Percentiles rank a stretch among this genome's conserved stretches.
Evolutionary conservation across 2,888 invertebrate genomes (phyloP).

Genomic region (Chymomyza procnemis): DNA sequence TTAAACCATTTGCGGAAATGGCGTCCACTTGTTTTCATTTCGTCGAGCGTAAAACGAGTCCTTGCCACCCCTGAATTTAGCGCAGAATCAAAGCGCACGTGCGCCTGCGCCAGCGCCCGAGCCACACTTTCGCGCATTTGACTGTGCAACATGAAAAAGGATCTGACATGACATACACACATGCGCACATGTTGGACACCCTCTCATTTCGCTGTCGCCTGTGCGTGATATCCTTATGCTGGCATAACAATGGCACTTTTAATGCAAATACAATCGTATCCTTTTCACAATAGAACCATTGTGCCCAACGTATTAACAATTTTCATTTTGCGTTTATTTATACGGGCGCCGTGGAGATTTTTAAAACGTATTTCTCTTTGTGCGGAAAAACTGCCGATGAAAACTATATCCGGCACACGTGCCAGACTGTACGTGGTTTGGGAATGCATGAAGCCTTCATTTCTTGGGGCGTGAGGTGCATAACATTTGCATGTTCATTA

Average conservation of each 20-base stretch:
- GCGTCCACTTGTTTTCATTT: conserved; percentile 70
- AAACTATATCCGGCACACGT: conserved; percentile 68
- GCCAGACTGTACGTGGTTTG: conserved; percentile 44
- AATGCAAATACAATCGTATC: conserved; percentile 72
- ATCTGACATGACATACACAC: conserved; percentile 47
- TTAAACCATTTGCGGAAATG: conserved; percentile 62
- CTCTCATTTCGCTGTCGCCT: conserved; percentile 14
- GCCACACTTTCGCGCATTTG: conserved; percentile 65
- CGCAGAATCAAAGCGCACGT: conserved; percentile 59
- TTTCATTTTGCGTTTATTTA: conserved; percentile 51
- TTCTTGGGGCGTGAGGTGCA: not conserved
- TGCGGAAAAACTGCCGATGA: conserved; percentile 30
- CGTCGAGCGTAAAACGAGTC: conserved; percentile 34
- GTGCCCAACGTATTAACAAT: conserved; percentile 59
- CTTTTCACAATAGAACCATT: conserved; percentile 58
- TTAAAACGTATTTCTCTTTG: conserved; percentile 17
- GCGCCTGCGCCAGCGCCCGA: conserved; percentile 56
- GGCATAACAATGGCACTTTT: conserved; percentile 65
- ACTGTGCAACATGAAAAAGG: conserved; percentile 44
- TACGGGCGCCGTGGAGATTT: conserved; percentile 48
- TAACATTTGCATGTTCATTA: not conserved
- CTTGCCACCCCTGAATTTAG: conserved; percentile 41
- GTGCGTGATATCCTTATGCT: conserved; percentile 49
- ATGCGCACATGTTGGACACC: conserved; percentile 18
- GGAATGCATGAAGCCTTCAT: not conserved